phyloP scores from a whole-genome alignment of 1,140 invertebrate species.

The Galleria mellonella region DNA sequence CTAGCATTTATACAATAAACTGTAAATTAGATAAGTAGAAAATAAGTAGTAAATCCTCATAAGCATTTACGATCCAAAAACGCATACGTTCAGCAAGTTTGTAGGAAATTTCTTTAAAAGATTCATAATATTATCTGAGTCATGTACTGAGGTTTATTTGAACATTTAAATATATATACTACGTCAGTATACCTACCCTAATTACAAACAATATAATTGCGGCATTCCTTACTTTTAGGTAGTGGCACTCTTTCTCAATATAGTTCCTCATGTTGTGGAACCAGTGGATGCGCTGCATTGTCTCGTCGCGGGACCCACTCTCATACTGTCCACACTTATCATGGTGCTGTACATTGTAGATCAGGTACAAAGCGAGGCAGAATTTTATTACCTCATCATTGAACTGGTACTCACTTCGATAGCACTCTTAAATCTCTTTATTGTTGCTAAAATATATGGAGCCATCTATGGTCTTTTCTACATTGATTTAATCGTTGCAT shows the following conservation, averaged over 20 bases:
- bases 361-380: constrained; percentile 53
- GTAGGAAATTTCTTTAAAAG: no score
- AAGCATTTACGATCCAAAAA: no score
- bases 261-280: constrained; percentile 54
- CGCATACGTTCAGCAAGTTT: no score
- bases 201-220: constrained; percentile 11
- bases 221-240: constrained; percentile 56
- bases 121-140: no score
- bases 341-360: constrained; percentile 60
- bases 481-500: constrained; percentile 54
- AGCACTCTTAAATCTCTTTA: constrained; percentile 34
- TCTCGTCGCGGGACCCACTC: constrained; percentile 46
- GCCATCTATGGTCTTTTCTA: constrained; percentile 59
- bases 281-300: constrained; percentile 44
- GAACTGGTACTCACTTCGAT: constrained; percentile 35
- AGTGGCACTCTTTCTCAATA: constrained; percentile 59
- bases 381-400: constrained; percentile 53
- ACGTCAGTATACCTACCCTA: no score
- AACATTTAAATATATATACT: no score
- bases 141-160: no score
- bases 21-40: no score
- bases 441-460: constrained; percentile 36
- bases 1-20: no score
- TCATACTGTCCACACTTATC: constrained; percentile 45
- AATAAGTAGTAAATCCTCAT: no score